Conservation (phyloP, 2,113 vertebrate species). For the Ophthalmolycus amberensis region DNA sequence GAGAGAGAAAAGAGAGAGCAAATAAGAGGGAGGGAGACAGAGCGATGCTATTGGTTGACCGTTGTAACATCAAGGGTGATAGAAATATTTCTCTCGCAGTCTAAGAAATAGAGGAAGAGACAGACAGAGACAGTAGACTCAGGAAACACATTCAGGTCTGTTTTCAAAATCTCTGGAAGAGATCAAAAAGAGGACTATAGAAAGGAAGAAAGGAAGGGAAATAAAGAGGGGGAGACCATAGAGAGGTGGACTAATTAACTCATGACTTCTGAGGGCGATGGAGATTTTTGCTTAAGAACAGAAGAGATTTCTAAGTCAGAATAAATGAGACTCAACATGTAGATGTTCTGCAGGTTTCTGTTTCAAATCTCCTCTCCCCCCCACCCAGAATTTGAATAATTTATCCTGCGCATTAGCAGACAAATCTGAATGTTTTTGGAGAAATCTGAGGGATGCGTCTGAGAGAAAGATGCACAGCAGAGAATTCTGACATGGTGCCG, state of each 20-base stretch:
- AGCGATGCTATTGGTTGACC: slow-evolving; percentile 69
- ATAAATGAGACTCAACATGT: slow-evolving; percentile 59
- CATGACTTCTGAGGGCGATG: slow-evolving; percentile 57
- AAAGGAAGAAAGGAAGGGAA: slow-evolving; percentile 32
- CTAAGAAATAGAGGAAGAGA: slow-evolving; percentile 62
- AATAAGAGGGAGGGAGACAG: slow-evolving; percentile 61
- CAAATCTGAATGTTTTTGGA: slow-evolving; percentile 41
- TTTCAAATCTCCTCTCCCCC: slow-evolving; percentile 9
- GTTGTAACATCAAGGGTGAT: slow-evolving; percentile 68
- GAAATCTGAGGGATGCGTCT: slow-evolving; percentile 70
- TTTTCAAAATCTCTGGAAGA: slow-evolving; percentile 37
- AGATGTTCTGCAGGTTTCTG: slow-evolving; percentile 52
- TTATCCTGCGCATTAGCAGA: slow-evolving; percentile 43
- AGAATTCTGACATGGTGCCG: slow-evolving; percentile 78
- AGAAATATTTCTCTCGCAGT: slow-evolving; percentile 71
- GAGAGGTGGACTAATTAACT: slow-evolving; percentile 62
- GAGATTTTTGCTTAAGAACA: slow-evolving; percentile 48
- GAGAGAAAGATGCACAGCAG: slow-evolving; percentile 70
- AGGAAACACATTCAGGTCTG: slow-evolving; percentile 58
- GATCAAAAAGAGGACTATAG: slow-evolving; percentile 22
- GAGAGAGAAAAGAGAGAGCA: slow-evolving; percentile 45
- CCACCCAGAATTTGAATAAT: slow-evolving; percentile 14
- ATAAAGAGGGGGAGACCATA: slow-evolving; percentile 16
- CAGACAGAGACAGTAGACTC: slow-evolving; percentile 60
- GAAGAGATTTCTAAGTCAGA: slow-evolving; percentile 48